phyloP scores from a whole-genome alignment of 1,140 invertebrate genomes.

The Drosophila santomea region DNA sequence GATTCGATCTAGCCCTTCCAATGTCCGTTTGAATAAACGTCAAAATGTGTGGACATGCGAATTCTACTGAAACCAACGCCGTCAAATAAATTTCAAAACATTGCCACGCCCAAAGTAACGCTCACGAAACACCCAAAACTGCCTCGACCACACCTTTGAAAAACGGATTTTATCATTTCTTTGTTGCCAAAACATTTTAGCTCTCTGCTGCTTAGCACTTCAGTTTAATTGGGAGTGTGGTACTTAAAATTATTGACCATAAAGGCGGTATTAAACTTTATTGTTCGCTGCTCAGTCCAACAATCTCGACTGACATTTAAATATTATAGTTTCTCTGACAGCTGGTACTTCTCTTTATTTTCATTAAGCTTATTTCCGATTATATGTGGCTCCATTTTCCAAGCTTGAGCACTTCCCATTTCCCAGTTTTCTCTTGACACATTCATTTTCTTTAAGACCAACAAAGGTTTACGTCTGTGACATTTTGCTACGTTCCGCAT shows the following conservation, averaged over 20 bases:
- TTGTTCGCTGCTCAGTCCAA: too few relatives aligned
- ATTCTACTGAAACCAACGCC: too few relatives aligned
- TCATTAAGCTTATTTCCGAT: background rate
- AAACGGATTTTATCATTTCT: too few relatives aligned
- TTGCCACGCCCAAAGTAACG: too few relatives aligned
- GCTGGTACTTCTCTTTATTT: background rate
- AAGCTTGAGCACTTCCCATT: background rate
- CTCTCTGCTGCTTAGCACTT: background rate
- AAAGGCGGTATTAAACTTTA: background rate
- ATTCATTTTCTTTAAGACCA: conserved; percentile 3
- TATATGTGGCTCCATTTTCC: background rate
- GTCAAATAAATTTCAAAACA: too few relatives aligned
- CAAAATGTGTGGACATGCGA: too few relatives aligned
- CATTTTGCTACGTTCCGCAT: conserved; percentile 1
- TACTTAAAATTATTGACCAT: background rate
- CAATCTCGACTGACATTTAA: background rate
- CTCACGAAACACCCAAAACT: too few relatives aligned
- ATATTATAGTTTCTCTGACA: background rate
- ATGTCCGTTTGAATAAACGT: too few relatives aligned
- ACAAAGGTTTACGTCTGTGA: conserved; percentile 15
- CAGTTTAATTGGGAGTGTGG: background rate
- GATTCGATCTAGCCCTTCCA: too few relatives aligned
- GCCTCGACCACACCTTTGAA: too few relatives aligned
- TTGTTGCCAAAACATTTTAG: too few relatives aligned
- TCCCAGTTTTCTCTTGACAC: background rate